Evolutionary conservation across 2,888 invertebrate genomes (phyloP), one percentile per base, ranked within the genome.

Genomic region (Candidula unifasciata): DNA sequence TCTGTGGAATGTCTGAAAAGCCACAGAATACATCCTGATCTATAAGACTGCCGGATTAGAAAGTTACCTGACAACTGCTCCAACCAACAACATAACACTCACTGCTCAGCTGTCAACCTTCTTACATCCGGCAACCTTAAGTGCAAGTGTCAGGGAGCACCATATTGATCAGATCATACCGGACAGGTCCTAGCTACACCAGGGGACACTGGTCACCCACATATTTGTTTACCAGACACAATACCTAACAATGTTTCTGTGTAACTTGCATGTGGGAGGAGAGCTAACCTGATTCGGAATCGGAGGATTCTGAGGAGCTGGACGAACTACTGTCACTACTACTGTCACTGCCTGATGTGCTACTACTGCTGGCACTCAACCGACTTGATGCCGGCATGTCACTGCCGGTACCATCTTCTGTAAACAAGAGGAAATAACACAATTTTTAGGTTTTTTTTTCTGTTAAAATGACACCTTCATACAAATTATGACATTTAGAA

Each of bases 211-310:
- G 27, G 71, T 35, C 71, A 71, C 18, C 21, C 27, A 30, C 35
- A 5, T n/a, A n/a, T n/a, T n/a, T 30, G 33, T 30, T 5, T 71
- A 27, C 6, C 21, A 71, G 24, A 60, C 60, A 60, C 18, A 60
- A 60, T 71, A 27, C 21, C 71, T 27, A 79, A 79, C 24, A 76
- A 24, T 66, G 74, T 66, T 52, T 79, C 24, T 54, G 66, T 33
- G 76, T 52, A 33, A 76, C 52, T 80, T 60, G 33, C 76, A 76
- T 52, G 64, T 71, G 68, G 57, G 33, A 30, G 44, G 44, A 44
- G 64, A 74, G 88, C 91, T 91, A 91, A 93, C 93, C 92, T 93
- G 92, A 91, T 88, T 93, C 93, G 33, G 92, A 92, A 88, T 93
- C 93, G 82, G 91, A 92, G 86, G 92, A 91, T 87, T 92, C 92